Evolutionary conservation across 2,797 vertebrate genomes (phyloP).

Genomic region (Margarornis squamiger): DNA sequence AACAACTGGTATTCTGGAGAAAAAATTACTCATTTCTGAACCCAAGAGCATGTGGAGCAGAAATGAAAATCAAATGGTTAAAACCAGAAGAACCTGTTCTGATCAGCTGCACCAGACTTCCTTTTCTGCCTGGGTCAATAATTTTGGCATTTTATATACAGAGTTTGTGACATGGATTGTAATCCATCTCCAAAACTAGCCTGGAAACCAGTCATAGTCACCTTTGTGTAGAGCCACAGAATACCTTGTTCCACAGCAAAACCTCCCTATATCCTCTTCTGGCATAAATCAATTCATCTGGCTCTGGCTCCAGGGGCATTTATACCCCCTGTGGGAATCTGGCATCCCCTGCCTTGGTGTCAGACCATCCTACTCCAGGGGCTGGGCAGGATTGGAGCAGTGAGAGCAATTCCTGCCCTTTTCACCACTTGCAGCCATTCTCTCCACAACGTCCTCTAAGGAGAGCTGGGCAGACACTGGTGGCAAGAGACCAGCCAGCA

Average conservation of each 20-base stretch:
- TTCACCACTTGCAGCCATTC: neutral
- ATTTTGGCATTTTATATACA: neutral
- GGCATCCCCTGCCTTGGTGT: neutral
- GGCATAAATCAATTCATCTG: neutral
- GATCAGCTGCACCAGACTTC: neutral
- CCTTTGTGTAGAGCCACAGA: accelerated
- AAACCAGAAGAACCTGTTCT: neutral
- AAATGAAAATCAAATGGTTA: neutral
- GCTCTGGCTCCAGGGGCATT: neutral
- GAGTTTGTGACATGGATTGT: neutral
- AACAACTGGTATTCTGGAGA: neutral
- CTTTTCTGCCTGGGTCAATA: neutral
- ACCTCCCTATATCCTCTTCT: neutral
- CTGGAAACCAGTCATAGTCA: neutral
- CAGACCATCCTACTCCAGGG: neutral
- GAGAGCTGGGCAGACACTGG: neutral
- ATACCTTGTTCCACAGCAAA: neutral
- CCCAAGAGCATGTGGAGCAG: neutral
- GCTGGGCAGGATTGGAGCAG: neutral
- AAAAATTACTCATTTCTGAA: neutral
- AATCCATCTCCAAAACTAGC: neutral
- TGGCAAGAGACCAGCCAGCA: neutral
- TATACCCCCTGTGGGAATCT: neutral
- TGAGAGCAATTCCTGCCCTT: neutral
- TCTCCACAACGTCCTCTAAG: neutral